These are phyloP conservation scores for Punctoribates punctum DNA, from an alignment of 2,888 invertebrate species.

Conservation along the genomic window DNA sequence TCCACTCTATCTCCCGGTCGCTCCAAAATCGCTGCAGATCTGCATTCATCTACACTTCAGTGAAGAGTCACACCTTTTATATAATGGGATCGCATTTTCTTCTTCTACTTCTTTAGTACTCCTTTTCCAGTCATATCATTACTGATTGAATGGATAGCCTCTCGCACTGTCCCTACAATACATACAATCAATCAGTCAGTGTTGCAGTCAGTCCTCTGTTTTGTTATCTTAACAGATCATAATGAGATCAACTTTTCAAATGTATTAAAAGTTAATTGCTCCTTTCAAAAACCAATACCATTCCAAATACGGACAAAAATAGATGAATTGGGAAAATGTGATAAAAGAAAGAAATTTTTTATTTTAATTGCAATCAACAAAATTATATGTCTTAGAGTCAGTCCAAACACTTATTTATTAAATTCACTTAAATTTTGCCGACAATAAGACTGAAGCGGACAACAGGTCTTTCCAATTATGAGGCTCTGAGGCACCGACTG, in stretches of 20 bases:
- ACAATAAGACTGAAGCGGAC: background rate
- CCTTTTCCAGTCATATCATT: constrained; percentile 34
- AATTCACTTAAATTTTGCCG: background rate
- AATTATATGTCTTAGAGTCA: background rate
- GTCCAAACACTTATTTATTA: background rate
- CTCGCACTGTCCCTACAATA: background rate
- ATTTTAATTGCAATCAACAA: background rate
- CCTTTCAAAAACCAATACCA: no score
- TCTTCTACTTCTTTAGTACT: constrained; percentile 10
- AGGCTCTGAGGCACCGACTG: constrained; percentile 2
- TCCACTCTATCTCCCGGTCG: background rate
- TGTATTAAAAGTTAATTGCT: constrained; percentile 10
- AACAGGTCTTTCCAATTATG: background rate
- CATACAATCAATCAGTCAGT: constrained; percentile 15
- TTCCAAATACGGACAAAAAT: no score
- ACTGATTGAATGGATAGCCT: constrained; percentile 9
- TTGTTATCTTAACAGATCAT: constrained; percentile 21
- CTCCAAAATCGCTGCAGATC: background rate
- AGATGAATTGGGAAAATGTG: background rate
- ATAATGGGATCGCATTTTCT: constrained; percentile 24
- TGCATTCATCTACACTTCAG: constrained; percentile 17
- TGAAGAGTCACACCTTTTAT: constrained; percentile 33
- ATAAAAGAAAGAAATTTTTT: background rate
- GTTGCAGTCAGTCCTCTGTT: background rate
- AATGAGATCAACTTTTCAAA: background rate